Percentiles rank a stretch among this genome's conserved stretches.
These are phyloP conservation scores for Drosophila mayri DNA, from an alignment of 1,140 invertebrate genomes.

Conservation along the genomic window DNA sequence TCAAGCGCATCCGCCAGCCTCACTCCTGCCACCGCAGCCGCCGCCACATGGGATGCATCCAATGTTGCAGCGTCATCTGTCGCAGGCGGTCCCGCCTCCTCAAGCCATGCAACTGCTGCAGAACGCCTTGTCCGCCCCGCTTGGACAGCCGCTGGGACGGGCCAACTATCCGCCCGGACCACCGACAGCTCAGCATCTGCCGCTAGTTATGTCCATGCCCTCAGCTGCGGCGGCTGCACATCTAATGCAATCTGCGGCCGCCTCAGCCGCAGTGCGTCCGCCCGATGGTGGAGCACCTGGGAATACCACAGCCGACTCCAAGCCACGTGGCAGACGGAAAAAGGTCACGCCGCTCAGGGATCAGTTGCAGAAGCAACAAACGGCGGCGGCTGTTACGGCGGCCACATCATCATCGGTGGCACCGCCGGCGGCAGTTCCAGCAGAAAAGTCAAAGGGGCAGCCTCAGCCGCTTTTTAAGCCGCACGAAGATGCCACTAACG, in stretches of 20 bases:
- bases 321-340: slow-evolving; percentile 78
- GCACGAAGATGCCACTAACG: slow-evolving; percentile 60
- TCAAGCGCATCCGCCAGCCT: slow-evolving; percentile 32
- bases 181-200: slow-evolving; percentile 50
- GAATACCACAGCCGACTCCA: slow-evolving; percentile 32
- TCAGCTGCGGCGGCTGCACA: slow-evolving; percentile 59
- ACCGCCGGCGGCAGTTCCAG: neutral
- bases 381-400: slow-evolving; percentile 73
- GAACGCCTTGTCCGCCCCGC: slow-evolving; percentile 72
- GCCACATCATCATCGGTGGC: slow-evolving; percentile 51
- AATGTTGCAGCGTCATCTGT: slow-evolving; percentile 64
- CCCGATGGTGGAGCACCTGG: neutral
- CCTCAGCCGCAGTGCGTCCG: slow-evolving; percentile 47
- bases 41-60: slow-evolving; percentile 61
- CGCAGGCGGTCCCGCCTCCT: slow-evolving; percentile 48
- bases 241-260: slow-evolving; percentile 60
- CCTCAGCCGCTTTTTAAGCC: slow-evolving; percentile 79
- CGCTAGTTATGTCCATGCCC: slow-evolving; percentile 68
- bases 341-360: slow-evolving; percentile 79
- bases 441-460: slow-evolving; percentile 49
- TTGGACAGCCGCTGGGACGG: slow-evolving; percentile 69
- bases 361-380: slow-evolving; percentile 79
- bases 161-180: slow-evolving; percentile 45
- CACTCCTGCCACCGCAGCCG: slow-evolving; percentile 55
- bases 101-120: slow-evolving; percentile 77